Percentiles rank a stretch among this genome's conserved stretches.
Evolutionary conservation across 2,888 invertebrate genomes (phyloP).

Genomic region (Erpobdella octoculata): DNA sequence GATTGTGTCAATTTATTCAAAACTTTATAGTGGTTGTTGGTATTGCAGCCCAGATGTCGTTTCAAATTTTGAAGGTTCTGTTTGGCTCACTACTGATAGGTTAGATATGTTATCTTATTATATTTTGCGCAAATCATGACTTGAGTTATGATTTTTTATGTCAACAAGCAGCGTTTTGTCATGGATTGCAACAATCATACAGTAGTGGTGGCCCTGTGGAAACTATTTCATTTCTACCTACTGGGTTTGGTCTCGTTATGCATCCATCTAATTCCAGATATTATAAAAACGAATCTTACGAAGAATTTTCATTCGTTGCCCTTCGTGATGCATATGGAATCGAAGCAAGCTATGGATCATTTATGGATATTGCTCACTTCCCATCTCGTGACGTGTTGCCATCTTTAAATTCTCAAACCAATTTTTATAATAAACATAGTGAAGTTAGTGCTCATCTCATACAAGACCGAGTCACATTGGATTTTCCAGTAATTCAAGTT

Average conservation of each 20-base stretch:
- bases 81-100: too few species aligned
- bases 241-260: not conserved
- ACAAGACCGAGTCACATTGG: not conserved
- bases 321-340: not conserved
- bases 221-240: not conserved
- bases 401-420: not conserved
- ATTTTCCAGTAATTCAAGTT: not conserved
- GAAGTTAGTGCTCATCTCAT: not conserved
- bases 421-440: too few species aligned
- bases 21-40: too few species aligned
- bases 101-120: too few species aligned
- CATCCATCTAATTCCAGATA: not conserved
- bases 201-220: not conserved
- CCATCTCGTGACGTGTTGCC: not conserved
- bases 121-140: too few species aligned
- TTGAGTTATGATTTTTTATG: not conserved
- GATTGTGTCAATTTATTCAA: too few species aligned
- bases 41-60: too few species aligned
- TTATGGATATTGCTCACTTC: not conserved
- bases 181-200: not conserved
- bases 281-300: not conserved
- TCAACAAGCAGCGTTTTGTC: not conserved
- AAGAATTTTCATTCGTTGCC: not conserved
- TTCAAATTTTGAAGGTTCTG: too few species aligned
- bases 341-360: not conserved